Base-by-base conservation (phyloP, 2,888 invertebrate genomes). In the Pseudeuparius sepicola region DNA sequence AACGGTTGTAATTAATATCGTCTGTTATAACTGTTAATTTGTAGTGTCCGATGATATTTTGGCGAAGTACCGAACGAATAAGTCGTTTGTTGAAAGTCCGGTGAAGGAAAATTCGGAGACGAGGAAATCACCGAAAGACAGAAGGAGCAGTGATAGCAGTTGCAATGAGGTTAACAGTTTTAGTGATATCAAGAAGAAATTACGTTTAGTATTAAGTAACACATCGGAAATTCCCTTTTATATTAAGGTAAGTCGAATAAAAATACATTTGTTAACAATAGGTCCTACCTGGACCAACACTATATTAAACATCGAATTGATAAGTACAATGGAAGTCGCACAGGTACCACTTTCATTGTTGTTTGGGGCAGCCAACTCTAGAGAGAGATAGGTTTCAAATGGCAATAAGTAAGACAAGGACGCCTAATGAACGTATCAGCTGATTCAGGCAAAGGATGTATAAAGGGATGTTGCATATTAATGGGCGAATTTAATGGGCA, bases 1-100 rank as follows among this genome's bases (percentile, higher is more conserved):
- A 6, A 6, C 20, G 20, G 6, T 20, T 7, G 6, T 20, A 20
- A 20, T 20, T 20, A 20, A 20, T 20, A 20, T 20, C 6, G 6
- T 20, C 6, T 20, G 7, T 29, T 29, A 7, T 5, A 13, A 29
- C 7, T 31, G 47, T 12, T 55, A 66, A 48, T 60, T 61, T 54
- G 90, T 90, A 65, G 77, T 77, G 18, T 80, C 85, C 0, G 93
- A 94, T 53, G 92, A 94, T 55, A 96, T 96, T 55, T 69, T 96
- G 46, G 94, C 89, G 24, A 96, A 94, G 63, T 96, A 96, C 64
- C 71, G 93, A 32, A 49, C 52, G 11, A 60, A 57, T 41, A 45
- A 48, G 4, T 51, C 43, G 20, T 40, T 42, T 18, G 52, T 53
- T 32, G 51, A 42, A 28, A 51, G 46, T 29, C 46, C 51, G 4